phyloP scores from a whole-genome alignment of 2,797 vertebrate genomes.

The Sebastes nivosus region DNA sequence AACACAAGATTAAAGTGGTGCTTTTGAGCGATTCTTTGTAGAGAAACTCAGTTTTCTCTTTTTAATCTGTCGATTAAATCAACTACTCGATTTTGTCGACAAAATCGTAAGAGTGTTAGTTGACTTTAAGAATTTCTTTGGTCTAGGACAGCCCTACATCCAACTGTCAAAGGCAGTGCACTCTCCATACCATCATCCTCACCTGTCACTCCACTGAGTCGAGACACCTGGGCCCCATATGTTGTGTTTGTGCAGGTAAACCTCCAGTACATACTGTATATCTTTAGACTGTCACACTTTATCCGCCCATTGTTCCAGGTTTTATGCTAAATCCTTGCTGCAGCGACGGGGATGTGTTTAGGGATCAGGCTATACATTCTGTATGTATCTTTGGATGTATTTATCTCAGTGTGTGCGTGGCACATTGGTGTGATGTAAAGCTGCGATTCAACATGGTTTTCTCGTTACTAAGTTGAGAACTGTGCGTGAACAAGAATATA shows the following conservation, averaged over 20 bases:
- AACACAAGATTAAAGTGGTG: too few species aligned
- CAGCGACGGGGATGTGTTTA: background rate
- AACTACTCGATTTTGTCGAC: too few species aligned
- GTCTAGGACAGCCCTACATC: background rate
- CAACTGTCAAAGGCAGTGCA: conserved; percentile 16
- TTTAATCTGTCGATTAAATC: too few species aligned
- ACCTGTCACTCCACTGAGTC: conserved; percentile 24
- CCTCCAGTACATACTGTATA: too few species aligned
- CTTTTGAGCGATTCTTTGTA: too few species aligned
- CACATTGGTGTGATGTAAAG: background rate
- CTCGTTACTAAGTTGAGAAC: background rate
- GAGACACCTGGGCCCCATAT: background rate
- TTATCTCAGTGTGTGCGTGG: background rate
- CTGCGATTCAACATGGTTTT: background rate
- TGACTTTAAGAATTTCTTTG: rapidly evolving
- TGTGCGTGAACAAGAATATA: background rate
- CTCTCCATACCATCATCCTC: conserved; percentile 43
- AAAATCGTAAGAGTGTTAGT: too few species aligned
- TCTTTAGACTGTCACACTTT: background rate
- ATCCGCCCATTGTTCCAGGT: background rate
- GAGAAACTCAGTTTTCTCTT: too few species aligned
- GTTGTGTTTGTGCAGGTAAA: background rate
- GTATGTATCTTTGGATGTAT: background rate
- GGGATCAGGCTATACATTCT: background rate
- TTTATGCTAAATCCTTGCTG: background rate